Evolutionary conservation across 2,113 vertebrate species (phyloP).

Genomic region (Camelus dromedarius): DNA sequence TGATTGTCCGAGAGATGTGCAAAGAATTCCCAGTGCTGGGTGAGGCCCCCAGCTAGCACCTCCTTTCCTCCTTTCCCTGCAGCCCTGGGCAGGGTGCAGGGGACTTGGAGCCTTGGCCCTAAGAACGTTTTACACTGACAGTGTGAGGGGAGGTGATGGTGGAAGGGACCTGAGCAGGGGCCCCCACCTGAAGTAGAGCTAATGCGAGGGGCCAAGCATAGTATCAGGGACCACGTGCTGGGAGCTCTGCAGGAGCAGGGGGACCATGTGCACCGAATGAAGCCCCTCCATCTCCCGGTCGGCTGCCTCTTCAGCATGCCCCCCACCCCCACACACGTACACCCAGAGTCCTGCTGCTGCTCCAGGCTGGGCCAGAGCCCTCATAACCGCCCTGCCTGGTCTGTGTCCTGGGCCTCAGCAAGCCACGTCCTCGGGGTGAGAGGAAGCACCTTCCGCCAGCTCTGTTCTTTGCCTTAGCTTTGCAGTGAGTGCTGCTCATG

Average conservation of each 20-base stretch:
- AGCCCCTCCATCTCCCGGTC: conserved; percentile 28
- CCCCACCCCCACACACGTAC: not conserved
- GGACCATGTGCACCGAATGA: conserved; percentile 26
- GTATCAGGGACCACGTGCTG: conserved; percentile 67
- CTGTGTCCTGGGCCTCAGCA: conserved; percentile 36
- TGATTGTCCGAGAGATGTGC: conserved; percentile 96
- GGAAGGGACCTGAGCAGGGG: conserved; percentile 48
- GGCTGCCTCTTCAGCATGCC: conserved; percentile 74
- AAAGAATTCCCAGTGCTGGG: conserved; percentile 95
- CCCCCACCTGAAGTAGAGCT: not conserved
- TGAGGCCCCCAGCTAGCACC: conserved; percentile 85
- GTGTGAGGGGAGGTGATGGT: not conserved
- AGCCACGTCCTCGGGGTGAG: conserved; percentile 41
- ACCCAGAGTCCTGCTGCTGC: conserved; percentile 57
- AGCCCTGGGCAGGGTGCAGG: conserved; percentile 54
- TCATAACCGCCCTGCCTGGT: not conserved
- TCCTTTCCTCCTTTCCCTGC: conserved; percentile 42
- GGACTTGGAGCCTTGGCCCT: conserved; percentile 34
- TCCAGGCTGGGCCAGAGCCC: conserved; percentile 52
- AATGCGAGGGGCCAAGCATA: conserved; percentile 50
- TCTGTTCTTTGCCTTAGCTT: conserved; percentile 84
- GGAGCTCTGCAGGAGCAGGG: conserved; percentile 36
- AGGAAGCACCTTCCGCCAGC: conserved; percentile 37
- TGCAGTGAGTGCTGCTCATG: conserved; percentile 84
- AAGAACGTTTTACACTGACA: conserved; percentile 62